phyloP scores from a whole-genome alignment of 2,888 invertebrate species.

The Drosophila monieri region DNA sequence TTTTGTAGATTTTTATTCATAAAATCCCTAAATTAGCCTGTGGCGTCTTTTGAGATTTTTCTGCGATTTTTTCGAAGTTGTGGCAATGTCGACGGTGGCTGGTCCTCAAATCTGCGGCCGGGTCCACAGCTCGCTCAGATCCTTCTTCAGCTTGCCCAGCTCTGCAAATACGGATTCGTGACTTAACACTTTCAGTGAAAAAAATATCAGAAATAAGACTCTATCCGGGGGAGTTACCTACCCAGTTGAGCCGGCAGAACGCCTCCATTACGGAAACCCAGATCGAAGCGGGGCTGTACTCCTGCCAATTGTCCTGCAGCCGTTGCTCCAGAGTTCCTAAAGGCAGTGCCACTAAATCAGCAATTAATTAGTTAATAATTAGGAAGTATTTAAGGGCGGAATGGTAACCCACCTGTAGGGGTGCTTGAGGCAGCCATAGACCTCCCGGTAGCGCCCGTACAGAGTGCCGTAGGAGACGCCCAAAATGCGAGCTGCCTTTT shows the following conservation, averaged over 20 bases:
- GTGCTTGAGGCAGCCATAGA: constrained; percentile 94
- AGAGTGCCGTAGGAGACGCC: constrained; percentile 96
- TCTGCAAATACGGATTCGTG: constrained; percentile 57
- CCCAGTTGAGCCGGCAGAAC: constrained; percentile 67
- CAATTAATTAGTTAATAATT: not conserved
- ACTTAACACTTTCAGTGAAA: constrained; percentile 15
- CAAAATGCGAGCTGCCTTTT: constrained; percentile 94
- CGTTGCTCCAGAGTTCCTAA: constrained; percentile 70
- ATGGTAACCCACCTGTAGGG: constrained; percentile 89
- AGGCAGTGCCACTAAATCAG: constrained; percentile 65
- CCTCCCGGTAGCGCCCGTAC: constrained; percentile 94
- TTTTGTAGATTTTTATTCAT: not conserved
- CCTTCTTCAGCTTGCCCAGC: constrained; percentile 79
- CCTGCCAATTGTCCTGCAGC: constrained; percentile 66
- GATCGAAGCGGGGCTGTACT: constrained; percentile 80
- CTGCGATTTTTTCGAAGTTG: constrained; percentile 15
- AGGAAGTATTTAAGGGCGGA: no score
- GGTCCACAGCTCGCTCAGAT: constrained; percentile 80
- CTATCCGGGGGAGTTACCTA: constrained; percentile 37
- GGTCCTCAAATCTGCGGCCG: constrained; percentile 80
- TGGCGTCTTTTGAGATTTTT: constrained; percentile 58
- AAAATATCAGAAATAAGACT: not conserved
- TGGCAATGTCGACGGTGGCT: constrained; percentile 25
- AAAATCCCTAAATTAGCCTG: constrained; percentile 45
- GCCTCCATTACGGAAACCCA: constrained; percentile 67